phyloP scores from a whole-genome alignment of 2,888 invertebrate genomes.

The Napeogenes inachia region DNA sequence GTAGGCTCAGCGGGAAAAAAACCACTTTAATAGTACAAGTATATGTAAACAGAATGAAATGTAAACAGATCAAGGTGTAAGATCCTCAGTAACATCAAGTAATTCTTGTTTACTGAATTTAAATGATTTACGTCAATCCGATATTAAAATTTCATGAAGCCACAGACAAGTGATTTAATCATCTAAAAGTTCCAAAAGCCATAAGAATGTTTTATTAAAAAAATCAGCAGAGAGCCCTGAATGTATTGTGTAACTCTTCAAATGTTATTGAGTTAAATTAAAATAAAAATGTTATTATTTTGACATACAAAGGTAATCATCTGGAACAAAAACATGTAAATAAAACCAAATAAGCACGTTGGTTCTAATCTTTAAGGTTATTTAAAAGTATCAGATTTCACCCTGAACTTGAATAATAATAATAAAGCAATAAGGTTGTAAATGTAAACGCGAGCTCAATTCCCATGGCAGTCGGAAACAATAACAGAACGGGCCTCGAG shows the following conservation, averaged over 20 bases:
- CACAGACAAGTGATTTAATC: constrained; percentile 24
- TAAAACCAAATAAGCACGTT: too few relatives aligned
- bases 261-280: not conserved
- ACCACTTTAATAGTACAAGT: constrained; percentile 18
- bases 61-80: constrained; percentile 58
- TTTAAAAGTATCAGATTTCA: not conserved
- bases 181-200: constrained; percentile 11
- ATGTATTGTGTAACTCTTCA: not conserved
- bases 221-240: not conserved
- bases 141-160: constrained; percentile 45
- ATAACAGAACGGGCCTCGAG: constrained; percentile 60
- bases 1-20: not conserved
- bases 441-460: constrained; percentile 46
- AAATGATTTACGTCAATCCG: constrained; percentile 54
- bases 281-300: not conserved
- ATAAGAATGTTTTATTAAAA: constrained; percentile 2
- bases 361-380: too few relatives aligned
- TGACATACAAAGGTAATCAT: not conserved
- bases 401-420: constrained; percentile 27
- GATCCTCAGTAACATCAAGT: constrained; percentile 45
- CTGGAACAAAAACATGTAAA: not conserved
- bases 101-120: constrained; percentile 52
- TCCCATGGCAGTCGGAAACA: constrained; percentile 68
- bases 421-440: constrained; percentile 52
- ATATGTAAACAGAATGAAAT: constrained; percentile 35